Evolutionary conservation across 2,797 vertebrate genomes (phyloP), one percentile per base, ranked within the genome.

Genomic region (Crenichthys baileyi): DNA sequence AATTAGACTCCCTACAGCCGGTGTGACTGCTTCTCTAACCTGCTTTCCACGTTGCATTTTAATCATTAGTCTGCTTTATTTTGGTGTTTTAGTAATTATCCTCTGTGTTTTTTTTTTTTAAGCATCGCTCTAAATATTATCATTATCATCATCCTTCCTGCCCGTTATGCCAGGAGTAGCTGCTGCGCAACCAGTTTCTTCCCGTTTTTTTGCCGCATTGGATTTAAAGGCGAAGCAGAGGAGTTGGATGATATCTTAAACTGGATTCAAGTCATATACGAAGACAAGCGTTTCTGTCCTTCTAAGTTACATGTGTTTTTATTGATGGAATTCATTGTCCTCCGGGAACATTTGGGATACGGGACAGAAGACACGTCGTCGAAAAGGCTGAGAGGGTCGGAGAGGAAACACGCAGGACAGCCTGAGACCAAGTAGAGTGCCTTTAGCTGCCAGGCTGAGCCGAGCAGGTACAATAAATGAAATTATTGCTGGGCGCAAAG

Each of bases 151-250:
- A 67, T 29, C 67, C 50, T 36, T 46, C 48, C 13, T 76, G 70
- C 7, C 55, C 36, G 55, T 36, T 53, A 15, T n/a, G 7, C 56
- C 56, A 20, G 78, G 72, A 67, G 85, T 78, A 79, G 88, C 90
- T 58, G 79, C 89, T 87, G 91, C 91, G 91, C 87, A 78, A 16
- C 70, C 82, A 1, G 22, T 78, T 72, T 55, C 73, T 80, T 78
- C 79, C 78, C 46, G 87, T 78, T 16, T 73, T 86, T 91, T 88
- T 93, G 92, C 78, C 93, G 92, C 94, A 92, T 90, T 85, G 93
- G 85, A 87, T 83, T 91, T 91, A 87, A 91, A 90, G 87, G 85
- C 77, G 85, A 88, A 78, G 86, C 77, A 29, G 80, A 79, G 9
- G 80, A 79, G 77, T 84, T 88, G 56, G 51, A 55, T 72, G 0